Evolutionary conservation across 2,888 invertebrate species (phyloP).

Genomic region (Thymelicus sylvestris): DNA sequence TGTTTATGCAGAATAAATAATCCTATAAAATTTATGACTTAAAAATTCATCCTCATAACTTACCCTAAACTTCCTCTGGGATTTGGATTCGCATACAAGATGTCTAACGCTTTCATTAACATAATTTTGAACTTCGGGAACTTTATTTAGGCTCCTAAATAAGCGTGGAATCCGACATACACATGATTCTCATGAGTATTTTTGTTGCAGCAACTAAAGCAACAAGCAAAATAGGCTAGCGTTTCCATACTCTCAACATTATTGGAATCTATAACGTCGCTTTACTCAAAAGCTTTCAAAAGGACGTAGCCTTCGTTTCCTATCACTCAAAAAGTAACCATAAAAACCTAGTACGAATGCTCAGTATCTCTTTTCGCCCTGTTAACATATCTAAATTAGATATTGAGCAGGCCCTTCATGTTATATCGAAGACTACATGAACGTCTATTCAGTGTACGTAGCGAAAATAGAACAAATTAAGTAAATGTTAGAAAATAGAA

Average conservation of each 20-base stretch:
- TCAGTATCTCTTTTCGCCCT: not conserved
- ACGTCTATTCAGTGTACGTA: constrained; percentile 9
- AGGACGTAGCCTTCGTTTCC: constrained; percentile 6
- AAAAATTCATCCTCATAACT: constrained; percentile 12
- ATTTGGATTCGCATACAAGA: constrained; percentile 14
- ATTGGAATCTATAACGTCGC: constrained; percentile 51
- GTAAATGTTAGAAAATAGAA: constrained; percentile 7
- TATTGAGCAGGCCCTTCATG: constrained; percentile 22
- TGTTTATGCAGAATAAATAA: not conserved
- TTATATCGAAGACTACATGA: constrained; percentile 20
- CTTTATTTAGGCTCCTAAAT: constrained; percentile 32
- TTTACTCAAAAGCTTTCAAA: constrained; percentile 20
- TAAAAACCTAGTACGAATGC: not conserved
- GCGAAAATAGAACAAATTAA: constrained; percentile 21
- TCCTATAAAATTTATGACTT: not conserved
- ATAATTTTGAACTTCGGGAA: constrained; percentile 30
- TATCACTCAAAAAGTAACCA: not conserved
- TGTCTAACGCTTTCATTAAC: constrained; percentile 22
- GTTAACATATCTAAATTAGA: constrained; percentile 14
- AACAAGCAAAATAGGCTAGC: constrained; percentile 43
- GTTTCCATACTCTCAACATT: constrained; percentile 46
- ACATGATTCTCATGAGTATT: constrained; percentile 38
- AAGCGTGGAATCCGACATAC: constrained; percentile 16
- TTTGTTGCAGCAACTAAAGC: constrained; percentile 43
- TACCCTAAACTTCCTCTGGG: constrained; percentile 22